These are phyloP conservation scores for Aromia moschata DNA, from an alignment of 2,888 invertebrate species.

Conservation along the genomic window DNA sequence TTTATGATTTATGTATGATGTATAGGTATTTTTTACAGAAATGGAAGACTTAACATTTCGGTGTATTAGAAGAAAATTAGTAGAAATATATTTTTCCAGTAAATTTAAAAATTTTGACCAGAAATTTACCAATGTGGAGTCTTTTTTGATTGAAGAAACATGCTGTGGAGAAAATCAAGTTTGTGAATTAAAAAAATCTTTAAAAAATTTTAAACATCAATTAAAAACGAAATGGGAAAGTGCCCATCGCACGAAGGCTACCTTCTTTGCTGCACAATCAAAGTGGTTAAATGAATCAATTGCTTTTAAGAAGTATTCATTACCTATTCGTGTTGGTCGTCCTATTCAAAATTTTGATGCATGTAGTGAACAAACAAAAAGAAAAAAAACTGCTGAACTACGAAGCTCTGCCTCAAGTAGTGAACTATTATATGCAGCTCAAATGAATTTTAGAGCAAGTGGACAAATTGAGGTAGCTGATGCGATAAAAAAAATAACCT, in stretches of 20 bases:
- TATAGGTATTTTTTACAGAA: too few relatives aligned
- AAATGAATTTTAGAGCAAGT: neutral
- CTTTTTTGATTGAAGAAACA: too few relatives aligned
- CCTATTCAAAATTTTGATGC: neutral
- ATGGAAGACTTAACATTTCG: too few relatives aligned
- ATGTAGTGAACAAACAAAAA: neutral
- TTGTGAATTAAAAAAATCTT: too few relatives aligned
- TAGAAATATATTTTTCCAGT: too few relatives aligned
- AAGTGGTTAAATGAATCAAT: neutral
- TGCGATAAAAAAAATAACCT: neutral
- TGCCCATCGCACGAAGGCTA: neutral
- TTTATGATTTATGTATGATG: too few relatives aligned
- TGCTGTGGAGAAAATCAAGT: too few relatives aligned
- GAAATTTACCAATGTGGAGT: too few relatives aligned
- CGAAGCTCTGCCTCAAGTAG: neutral
- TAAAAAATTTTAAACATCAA: neutral
- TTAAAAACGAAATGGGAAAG: neutral
- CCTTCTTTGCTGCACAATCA: neutral
- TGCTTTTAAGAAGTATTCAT: neutral
- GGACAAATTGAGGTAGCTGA: neutral
- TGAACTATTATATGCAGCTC: neutral
- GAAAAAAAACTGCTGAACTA: neutral
- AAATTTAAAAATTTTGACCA: too few relatives aligned
- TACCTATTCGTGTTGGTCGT: neutral
- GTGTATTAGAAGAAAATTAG: too few relatives aligned